phyloP scores from a whole-genome alignment of 2,888 invertebrate species.

The Latrodectus elegans region DNA sequence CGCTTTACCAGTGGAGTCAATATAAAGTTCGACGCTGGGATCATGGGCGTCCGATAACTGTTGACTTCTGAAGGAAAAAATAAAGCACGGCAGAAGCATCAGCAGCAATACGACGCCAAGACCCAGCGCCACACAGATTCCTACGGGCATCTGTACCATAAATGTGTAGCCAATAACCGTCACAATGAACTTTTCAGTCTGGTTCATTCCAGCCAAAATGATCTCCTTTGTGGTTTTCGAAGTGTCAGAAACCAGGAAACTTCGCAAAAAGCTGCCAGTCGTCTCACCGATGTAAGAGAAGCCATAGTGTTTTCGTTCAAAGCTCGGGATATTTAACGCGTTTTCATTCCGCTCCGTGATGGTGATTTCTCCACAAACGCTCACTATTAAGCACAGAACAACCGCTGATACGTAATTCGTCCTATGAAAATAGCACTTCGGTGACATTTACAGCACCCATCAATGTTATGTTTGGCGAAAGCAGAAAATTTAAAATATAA shows the following conservation, averaged over 20 bases:
- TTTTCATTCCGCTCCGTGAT: too few relatives aligned
- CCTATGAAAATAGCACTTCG: too few relatives aligned
- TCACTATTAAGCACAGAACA: too few relatives aligned
- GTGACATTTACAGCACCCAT: too few relatives aligned
- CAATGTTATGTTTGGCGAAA: too few relatives aligned
- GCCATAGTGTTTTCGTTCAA: background rate
- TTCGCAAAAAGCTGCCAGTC: background rate
- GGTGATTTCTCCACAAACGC: too few relatives aligned
- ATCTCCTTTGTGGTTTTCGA: background rate
- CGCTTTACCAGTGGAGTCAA: background rate
- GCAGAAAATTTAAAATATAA: too few relatives aligned
- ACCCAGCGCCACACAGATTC: slow-evolving; percentile 10
- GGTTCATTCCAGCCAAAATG: background rate
- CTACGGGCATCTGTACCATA: slow-evolving; percentile 3
- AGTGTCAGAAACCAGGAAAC: background rate
- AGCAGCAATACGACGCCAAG: background rate
- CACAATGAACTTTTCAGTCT: background rate
- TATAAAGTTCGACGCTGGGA: background rate
- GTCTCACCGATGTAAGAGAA: slow-evolving; percentile 3
- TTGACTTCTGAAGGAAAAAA: background rate
- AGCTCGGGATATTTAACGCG: too few relatives aligned
- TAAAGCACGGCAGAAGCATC: background rate
- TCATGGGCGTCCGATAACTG: background rate
- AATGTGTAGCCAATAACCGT: background rate
- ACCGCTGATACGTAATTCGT: too few relatives aligned